Conservation (phyloP, 2,113 vertebrate species). For the Perca schrenkii region DNA sequence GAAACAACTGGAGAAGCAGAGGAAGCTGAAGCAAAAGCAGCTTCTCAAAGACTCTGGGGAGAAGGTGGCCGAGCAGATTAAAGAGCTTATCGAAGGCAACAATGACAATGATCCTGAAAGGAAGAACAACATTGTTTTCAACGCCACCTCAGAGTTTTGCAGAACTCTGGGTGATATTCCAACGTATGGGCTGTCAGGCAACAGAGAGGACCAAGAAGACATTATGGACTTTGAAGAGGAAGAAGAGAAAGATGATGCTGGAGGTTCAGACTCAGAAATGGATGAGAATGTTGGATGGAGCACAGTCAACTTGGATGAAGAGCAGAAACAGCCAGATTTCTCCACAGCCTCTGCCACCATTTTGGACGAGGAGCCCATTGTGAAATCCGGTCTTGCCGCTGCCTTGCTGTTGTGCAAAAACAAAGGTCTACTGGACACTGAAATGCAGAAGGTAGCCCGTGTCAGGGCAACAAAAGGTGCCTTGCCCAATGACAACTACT, state of each 20-base stretch:
- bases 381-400: slow-evolving; percentile 89
- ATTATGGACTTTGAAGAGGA: slow-evolving; percentile 93
- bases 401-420: slow-evolving; percentile 91
- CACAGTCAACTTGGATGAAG: slow-evolving; percentile 91
- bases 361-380: slow-evolving; percentile 93
- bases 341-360: slow-evolving; percentile 91
- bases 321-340: slow-evolving; percentile 89
- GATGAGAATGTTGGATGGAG: slow-evolving; percentile 94
- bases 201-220: slow-evolving; percentile 93
- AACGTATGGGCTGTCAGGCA: slow-evolving; percentile 92
- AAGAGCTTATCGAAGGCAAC: background rate
- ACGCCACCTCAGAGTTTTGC: slow-evolving; percentile 94
- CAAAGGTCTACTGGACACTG: slow-evolving; percentile 92
- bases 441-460: slow-evolving; percentile 90
- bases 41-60: slow-evolving; percentile 88
- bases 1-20: slow-evolving; percentile 92
- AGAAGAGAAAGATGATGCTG: slow-evolving; percentile 86
- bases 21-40: slow-evolving; percentile 88
- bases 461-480: slow-evolving; percentile 87
- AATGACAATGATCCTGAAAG: slow-evolving; percentile 84
- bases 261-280: slow-evolving; percentile 85
- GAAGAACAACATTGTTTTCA: slow-evolving; percentile 91
- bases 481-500: slow-evolving; percentile 90
- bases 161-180: slow-evolving; percentile 93
- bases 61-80: slow-evolving; percentile 82